Conservation (phyloP, 2,113 vertebrate genomes). For the Oreochromis niloticus region DNA sequence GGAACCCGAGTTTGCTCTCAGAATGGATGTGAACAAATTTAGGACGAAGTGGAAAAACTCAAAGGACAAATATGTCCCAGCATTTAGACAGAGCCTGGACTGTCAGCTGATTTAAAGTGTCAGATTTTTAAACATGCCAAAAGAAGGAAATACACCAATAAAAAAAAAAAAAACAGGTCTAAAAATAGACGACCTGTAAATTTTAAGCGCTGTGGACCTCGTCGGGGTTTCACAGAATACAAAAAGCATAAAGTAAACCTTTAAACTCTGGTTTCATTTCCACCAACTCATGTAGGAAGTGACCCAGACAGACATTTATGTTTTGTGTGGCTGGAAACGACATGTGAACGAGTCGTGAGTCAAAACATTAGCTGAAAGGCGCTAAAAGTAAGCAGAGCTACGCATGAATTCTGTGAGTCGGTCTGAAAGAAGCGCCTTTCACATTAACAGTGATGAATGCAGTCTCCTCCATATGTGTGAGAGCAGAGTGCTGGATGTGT, state of each 20-base stretch:
- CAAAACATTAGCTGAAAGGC: neutral
- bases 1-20: neutral
- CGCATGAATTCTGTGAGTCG: fast-evolving
- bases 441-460: neutral
- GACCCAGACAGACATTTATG: neutral
- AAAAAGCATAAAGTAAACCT: neutral
- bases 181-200: neutral
- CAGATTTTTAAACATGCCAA: neutral
- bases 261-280: neutral
- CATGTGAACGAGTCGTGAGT: neutral
- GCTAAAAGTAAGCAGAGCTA: fast-evolving
- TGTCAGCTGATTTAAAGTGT: neutral
- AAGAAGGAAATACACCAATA: neutral
- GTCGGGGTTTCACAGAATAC: neutral
- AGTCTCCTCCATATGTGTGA: neutral
- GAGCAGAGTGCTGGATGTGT: neutral
- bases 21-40: neutral
- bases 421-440: neutral
- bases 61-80: neutral
- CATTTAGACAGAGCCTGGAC: neutral
- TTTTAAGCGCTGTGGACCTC: neutral
- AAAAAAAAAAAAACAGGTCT: neutral
- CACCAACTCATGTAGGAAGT: neutral
- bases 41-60: neutral
- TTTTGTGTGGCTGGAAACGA: neutral